Percentiles rank a stretch among this genome's conserved stretches.
Evolutionary conservation across 2,797 vertebrate species (phyloP).

Genomic region (Phoebastria nigripes): DNA sequence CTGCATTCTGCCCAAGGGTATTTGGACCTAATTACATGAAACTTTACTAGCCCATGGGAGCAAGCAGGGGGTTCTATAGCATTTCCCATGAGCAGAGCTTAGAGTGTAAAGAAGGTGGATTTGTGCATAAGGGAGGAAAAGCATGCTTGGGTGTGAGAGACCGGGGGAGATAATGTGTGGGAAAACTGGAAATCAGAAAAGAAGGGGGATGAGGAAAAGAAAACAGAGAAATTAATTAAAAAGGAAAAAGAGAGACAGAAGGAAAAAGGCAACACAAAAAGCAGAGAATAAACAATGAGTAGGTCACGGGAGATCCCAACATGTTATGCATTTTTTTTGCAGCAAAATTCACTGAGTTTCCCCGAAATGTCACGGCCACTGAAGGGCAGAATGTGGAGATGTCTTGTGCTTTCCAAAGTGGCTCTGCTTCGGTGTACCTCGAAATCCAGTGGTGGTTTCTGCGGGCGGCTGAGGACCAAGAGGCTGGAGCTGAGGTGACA

Average conservation of each 20-base stretch:
- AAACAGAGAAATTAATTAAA: not conserved
- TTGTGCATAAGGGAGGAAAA: not conserved
- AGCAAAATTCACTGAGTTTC: constrained; percentile 94
- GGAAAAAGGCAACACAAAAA: not conserved
- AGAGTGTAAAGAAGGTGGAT: not conserved
- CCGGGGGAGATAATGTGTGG: not conserved
- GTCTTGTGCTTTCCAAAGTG: constrained; percentile 94
- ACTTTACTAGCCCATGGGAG: not conserved
- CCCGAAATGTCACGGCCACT: constrained; percentile 88
- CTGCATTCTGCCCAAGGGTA: constrained; percentile 25
- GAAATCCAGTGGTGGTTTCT: constrained; percentile 99
- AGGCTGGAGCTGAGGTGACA: constrained; percentile 78
- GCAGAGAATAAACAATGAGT: not conserved
- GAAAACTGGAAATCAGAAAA: not conserved
- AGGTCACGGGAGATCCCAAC: not conserved
- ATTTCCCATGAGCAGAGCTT: constrained; percentile 1
- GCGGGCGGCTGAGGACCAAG: constrained; percentile 81
- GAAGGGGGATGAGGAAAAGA: not conserved
- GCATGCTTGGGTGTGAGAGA: not conserved
- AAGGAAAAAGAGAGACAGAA: not conserved
- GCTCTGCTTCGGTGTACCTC: constrained; percentile 88
- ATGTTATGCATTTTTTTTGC: constrained; percentile 65
- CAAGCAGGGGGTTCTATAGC: not conserved
- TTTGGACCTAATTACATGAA: constrained; percentile 18
- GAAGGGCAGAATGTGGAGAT: constrained; percentile 96